Evolutionary conservation across 2,797 vertebrate species (phyloP).

Genomic region (Darevskia nairensis): DNA sequence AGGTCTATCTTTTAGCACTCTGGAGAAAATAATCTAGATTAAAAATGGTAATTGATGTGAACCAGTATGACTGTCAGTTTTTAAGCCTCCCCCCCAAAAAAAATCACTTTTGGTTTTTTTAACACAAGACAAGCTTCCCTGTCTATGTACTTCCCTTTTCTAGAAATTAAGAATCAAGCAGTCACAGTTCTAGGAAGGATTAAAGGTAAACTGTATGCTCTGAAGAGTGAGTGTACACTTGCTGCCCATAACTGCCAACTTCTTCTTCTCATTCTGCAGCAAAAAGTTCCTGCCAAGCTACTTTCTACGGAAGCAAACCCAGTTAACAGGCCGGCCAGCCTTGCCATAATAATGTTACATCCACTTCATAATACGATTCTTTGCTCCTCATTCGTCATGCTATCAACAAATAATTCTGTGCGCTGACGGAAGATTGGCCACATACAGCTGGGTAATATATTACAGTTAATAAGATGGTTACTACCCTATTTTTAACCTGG

Average conservation of each 20-base stretch:
- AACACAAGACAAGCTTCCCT: background rate
- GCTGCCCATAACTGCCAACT: constrained; percentile 30
- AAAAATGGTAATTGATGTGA: background rate
- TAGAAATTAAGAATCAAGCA: constrained; percentile 4
- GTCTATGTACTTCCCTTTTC: background rate
- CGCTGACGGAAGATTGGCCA: constrained; percentile 63
- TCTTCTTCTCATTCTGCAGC: constrained; percentile 40
- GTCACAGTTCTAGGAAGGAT: background rate
- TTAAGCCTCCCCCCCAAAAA: too few relatives aligned
- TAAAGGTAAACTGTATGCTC: constrained; percentile 21
- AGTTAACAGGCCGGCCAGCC: constrained; percentile 44
- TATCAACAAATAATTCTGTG: constrained; percentile 61
- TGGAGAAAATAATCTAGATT: too few relatives aligned
- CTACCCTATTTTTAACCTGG: constrained; percentile 66
- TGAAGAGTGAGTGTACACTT: background rate
- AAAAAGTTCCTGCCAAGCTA: background rate
- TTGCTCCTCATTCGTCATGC: constrained; percentile 62
- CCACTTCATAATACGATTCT: constrained; percentile 54
- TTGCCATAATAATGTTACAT: constrained; percentile 23
- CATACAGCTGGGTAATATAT: constrained; percentile 53
- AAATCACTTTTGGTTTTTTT: background rate
- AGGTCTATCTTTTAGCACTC: too few relatives aligned
- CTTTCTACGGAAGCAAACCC: constrained; percentile 16
- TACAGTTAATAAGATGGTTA: constrained; percentile 61
- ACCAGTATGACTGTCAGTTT: background rate